phyloP scores from a whole-genome alignment of 2,797 vertebrate genomes.

The Chelmon rostratus region DNA sequence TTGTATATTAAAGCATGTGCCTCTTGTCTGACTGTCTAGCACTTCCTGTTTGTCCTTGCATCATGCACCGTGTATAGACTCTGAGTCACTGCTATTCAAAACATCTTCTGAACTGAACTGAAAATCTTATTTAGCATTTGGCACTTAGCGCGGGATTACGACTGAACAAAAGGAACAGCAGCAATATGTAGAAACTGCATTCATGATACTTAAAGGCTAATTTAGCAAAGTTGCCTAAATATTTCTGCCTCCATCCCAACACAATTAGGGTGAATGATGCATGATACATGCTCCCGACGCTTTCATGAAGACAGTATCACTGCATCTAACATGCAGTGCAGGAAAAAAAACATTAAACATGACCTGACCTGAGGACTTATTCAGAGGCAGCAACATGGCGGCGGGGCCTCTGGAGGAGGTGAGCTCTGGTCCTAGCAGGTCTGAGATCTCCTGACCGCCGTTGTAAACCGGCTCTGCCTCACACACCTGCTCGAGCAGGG shows the following conservation, averaged over 20 bases:
- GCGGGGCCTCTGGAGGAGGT: slow-evolving; percentile 88
- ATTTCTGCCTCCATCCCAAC: neutral
- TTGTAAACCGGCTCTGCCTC: slow-evolving; percentile 85
- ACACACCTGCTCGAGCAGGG: slow-evolving; percentile 92
- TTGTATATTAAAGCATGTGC: neutral
- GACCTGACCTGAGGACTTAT: slow-evolving; percentile 90
- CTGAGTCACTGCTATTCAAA: slow-evolving; percentile 25
- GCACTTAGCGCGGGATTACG: neutral
- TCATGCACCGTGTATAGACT: slow-evolving; percentile 5
- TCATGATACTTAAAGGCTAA: neutral
- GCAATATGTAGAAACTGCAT: slow-evolving; percentile 3
- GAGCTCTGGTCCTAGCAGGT: slow-evolving; percentile 93
- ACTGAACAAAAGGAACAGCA: neutral
- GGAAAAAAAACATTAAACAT: neutral
- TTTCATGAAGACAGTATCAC: neutral
- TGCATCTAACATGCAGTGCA: neutral
- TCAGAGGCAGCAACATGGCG: slow-evolving; percentile 91
- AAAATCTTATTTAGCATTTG: slow-evolving; percentile 3
- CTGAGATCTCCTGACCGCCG: slow-evolving; percentile 87
- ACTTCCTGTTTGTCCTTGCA: slow-evolving; percentile 46
- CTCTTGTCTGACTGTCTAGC: neutral
- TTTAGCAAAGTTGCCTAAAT: neutral
- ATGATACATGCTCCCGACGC: too few relatives aligned
- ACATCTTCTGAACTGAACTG: neutral
- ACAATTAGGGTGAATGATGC: neutral